phyloP scores from a whole-genome alignment of 2,113 vertebrate species.

The Hemichromis elongatus region DNA sequence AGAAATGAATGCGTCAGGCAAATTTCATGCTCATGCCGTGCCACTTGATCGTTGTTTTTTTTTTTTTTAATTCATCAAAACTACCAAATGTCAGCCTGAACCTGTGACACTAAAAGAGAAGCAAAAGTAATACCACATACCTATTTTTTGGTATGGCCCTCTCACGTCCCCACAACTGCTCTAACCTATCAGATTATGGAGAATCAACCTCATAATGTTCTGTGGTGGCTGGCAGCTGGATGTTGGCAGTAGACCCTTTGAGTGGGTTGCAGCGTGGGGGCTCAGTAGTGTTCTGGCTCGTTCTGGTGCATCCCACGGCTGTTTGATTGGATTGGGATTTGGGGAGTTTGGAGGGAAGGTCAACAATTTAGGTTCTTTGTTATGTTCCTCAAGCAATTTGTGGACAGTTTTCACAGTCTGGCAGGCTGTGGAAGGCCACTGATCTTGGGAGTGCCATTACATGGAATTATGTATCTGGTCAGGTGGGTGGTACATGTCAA shows the following conservation, averaged over 20 bases:
- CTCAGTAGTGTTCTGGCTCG: background rate
- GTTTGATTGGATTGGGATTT: background rate
- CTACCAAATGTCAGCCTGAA: background rate
- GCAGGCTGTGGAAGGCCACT: background rate
- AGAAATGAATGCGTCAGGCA: background rate
- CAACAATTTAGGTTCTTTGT: background rate
- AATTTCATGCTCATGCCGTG: background rate
- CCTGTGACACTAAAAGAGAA: background rate
- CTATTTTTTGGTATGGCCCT: background rate
- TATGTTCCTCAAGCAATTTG: background rate
- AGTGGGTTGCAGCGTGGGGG: background rate
- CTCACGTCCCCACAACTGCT: background rate
- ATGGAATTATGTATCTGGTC: background rate
- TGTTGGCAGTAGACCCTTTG: background rate
- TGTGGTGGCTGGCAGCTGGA: background rate
- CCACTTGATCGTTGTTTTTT: background rate
- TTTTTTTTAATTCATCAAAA: background rate
- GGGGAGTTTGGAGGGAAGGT: background rate
- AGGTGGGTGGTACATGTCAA: background rate
- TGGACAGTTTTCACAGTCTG: background rate
- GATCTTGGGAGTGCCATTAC: background rate
- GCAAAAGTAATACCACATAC: background rate
- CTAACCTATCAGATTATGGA: background rate
- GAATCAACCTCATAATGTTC: background rate
- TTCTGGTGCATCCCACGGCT: background rate